Conservation (phyloP, 1,140 invertebrate genomes). For the Druon quercuslanigerum region DNA sequence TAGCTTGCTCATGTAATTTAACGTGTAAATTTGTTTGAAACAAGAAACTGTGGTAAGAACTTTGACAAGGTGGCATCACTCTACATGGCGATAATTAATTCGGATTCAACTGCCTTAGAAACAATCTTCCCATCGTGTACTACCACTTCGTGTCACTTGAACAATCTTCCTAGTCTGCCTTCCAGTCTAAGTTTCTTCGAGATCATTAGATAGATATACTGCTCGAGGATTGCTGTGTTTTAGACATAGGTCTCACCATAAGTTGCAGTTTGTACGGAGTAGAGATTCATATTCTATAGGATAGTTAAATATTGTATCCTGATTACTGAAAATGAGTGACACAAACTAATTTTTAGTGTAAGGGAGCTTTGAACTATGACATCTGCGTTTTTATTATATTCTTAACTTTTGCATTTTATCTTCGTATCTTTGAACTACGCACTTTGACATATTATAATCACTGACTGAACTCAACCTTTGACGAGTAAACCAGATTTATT, state of each 20-base stretch:
- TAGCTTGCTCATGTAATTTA: not conserved
- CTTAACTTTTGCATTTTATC: no score
- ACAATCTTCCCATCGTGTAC: not conserved
- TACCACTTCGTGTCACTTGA: conserved; percentile 9
- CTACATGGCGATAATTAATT: conserved; percentile 23
- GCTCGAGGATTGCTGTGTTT: not conserved
- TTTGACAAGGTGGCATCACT: conserved; percentile 29
- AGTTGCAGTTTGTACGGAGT: not conserved
- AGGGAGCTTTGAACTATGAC: no score
- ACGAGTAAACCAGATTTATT: no score
- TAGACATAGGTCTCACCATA: not conserved
- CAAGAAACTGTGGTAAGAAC: conserved; percentile 22
- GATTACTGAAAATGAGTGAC: no score
- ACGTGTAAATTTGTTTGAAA: conserved; percentile 8
- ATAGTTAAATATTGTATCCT: no score
- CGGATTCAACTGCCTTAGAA: conserved; percentile 25
- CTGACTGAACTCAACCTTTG: no score
- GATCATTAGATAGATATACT: conserved; percentile 17
- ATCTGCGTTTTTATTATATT: no score
- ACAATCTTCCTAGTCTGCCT: not conserved
- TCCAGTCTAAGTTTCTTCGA: conserved; percentile 18
- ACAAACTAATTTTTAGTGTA: no score
- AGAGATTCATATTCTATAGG: no score
- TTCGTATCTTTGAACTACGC: no score
- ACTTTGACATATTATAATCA: no score